Base-by-base conservation (phyloP, 2,113 vertebrate species). In the Choloepus hoffmanni region DNA sequence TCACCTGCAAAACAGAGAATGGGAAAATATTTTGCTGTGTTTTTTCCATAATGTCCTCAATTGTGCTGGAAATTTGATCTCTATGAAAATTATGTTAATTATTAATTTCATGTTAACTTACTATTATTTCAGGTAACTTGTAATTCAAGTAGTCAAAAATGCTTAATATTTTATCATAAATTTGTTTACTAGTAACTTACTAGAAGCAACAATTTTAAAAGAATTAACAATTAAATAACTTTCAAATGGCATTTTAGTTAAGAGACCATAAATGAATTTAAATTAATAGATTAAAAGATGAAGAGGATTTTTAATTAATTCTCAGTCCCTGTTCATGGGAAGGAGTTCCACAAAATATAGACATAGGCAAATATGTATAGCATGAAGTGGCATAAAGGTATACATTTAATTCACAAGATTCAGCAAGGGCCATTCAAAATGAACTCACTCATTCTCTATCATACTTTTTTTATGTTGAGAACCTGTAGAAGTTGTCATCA, bases 161-260 rank as follows among this genome's bases (percentile, higher is more conserved):
- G 43, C 45, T 77, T 82, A 87, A 60, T 74, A 83, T 70, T 77
- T 84, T 83, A 73, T 72, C 53, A 83, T 60, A 60, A n/a, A 74
- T 87, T 53, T 73, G 26, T 85, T 85, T 73, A 53, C 26, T 48
- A 14, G 76, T 55, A 84, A 70, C 26, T 45, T 62, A 48, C 45
- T 50, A 83, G 58, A 24, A 13, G 16, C 50, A 43, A 73, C 12
- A 43, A 28, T 62, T 73, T 92, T 19, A 45, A 90, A 90, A 70
- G 19, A 30, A 62, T 45, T 72, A 58, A 26, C 24, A 43, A 91
- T 30, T 45, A 82, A 83, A 74, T 45, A 0, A 8, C 60, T 72
- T 82, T 83, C 8, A 89, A n/a, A 30, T 53, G 9, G 53, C 36
- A 2, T 78, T 82, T 82, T 83, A 85, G 50, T 45, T 53, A 92